Evolutionary conservation across 2,113 vertebrate species (phyloP).

Genomic region (Barbus barbus): DNA sequence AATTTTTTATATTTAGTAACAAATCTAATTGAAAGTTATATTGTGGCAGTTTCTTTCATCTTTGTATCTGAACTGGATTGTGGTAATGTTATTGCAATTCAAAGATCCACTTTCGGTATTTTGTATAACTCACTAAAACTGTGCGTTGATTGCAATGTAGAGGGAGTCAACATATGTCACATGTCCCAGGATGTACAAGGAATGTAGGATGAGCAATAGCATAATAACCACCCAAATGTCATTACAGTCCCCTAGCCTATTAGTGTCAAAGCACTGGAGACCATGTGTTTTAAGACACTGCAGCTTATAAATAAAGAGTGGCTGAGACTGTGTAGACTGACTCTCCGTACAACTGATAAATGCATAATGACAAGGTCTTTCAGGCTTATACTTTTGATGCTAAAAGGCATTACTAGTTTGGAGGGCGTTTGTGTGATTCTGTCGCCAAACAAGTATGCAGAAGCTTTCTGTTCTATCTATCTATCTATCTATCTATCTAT

Average conservation of each 20-base stretch:
- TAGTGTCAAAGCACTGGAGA: background rate
- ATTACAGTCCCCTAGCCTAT: background rate
- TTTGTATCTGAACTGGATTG: background rate
- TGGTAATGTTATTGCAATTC: background rate
- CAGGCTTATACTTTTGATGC: too few relatives aligned
- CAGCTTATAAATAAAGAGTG: background rate
- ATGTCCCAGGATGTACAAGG: background rate
- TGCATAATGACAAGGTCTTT: too few relatives aligned
- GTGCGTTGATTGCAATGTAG: background rate
- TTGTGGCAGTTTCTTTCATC: too few relatives aligned
- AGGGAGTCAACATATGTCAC: background rate
- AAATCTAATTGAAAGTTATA: too few relatives aligned
- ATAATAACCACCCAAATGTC: background rate
- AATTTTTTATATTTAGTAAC: background rate
- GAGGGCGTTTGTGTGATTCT: too few relatives aligned
- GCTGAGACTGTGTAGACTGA: too few relatives aligned
- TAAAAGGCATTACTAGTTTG: too few relatives aligned
- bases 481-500: background rate
- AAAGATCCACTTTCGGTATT: too few relatives aligned
- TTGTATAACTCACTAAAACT: background rate
- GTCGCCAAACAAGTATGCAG: too few relatives aligned
- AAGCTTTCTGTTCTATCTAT: too few relatives aligned
- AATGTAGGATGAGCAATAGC: background rate
- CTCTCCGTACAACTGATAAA: too few relatives aligned
- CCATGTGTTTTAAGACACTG: background rate